Evolutionary conservation across 2,797 vertebrate species (phyloP).

Genomic region (Australoheros facetus): DNA sequence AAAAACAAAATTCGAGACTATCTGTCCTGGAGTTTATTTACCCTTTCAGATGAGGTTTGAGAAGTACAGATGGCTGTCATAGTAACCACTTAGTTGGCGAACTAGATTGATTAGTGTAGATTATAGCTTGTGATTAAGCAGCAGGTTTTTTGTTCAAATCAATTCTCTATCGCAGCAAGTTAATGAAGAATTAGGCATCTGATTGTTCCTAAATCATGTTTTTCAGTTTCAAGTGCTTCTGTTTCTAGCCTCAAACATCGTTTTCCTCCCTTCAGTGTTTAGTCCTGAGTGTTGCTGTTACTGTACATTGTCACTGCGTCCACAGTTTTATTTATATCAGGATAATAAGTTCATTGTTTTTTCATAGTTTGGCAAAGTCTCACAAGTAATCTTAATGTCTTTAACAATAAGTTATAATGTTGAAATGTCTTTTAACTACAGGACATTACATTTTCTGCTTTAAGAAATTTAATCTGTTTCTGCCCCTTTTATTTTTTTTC

Average conservation of each 20-base stretch:
- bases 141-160: conserved; percentile 44
- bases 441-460: background rate
- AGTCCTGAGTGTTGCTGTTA: background rate
- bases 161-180: conserved; percentile 48
- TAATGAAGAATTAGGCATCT: conserved; percentile 46
- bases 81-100: conserved; percentile 39
- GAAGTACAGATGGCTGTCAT: conserved; percentile 45
- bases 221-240: conserved; percentile 39
- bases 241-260: conserved; percentile 8
- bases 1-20: background rate
- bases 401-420: background rate
- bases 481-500: background rate
- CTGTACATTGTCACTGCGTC: background rate
- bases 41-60: conserved; percentile 17
- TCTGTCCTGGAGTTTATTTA: conserved; percentile 33
- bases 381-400: background rate
- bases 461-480: background rate
- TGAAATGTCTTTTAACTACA: background rate
- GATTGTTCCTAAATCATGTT: conserved; percentile 53
- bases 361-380: background rate
- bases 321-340: background rate
- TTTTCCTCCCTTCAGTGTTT: background rate
- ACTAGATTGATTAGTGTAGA: conserved; percentile 43
- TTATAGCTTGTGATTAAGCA: conserved; percentile 54
- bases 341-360: background rate